Evolutionary conservation across 2,797 vertebrate genomes (phyloP).

Genomic region (Uromys caudimaculatus): DNA sequence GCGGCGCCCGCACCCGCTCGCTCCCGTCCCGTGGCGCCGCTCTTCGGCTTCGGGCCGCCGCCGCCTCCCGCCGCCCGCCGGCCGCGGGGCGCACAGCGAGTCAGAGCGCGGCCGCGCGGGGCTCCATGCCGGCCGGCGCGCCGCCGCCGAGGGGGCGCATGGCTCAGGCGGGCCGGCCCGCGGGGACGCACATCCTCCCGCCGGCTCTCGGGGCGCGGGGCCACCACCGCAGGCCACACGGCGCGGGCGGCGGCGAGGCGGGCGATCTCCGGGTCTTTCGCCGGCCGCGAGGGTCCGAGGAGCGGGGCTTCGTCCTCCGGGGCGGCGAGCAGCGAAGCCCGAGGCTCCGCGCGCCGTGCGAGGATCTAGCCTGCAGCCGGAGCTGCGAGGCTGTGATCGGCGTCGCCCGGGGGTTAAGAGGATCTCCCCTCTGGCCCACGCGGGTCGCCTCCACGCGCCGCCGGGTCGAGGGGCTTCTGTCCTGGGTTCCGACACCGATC

Average conservation of each 20-base stretch:
- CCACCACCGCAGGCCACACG: constrained; percentile 38
- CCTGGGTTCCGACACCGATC: not conserved
- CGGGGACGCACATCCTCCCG: constrained; percentile 74
- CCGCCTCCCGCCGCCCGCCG: constrained; percentile 75
- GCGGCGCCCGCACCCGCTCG: constrained; percentile 78
- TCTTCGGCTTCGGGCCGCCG: constrained; percentile 69
- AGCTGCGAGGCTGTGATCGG: constrained; percentile 39
- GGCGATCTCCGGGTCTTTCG: constrained; percentile 14
- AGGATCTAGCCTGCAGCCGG: constrained; percentile 20
- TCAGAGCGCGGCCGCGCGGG: constrained; percentile 82
- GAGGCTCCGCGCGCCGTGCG: not conserved
- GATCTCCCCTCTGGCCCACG: not conserved
- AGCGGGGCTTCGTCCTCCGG: constrained; percentile 47
- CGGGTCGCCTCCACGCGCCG: not conserved
- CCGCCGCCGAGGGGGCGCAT: constrained; percentile 80
- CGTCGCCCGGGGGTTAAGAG: not conserved
- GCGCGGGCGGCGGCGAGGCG: constrained; percentile 17
- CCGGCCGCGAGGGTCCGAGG: not conserved
- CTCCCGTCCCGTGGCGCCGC: constrained; percentile 81
- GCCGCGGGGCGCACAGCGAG: constrained; percentile 81
- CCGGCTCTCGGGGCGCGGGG: constrained; percentile 25
- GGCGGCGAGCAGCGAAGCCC: constrained; percentile 4
- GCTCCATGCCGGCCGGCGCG: constrained; percentile 82
- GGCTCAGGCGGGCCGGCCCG: constrained; percentile 79
- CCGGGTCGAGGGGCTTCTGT: not conserved